phyloP scores from a whole-genome alignment of 2,888 invertebrate species.

The Lamellibrachia satsuma region DNA sequence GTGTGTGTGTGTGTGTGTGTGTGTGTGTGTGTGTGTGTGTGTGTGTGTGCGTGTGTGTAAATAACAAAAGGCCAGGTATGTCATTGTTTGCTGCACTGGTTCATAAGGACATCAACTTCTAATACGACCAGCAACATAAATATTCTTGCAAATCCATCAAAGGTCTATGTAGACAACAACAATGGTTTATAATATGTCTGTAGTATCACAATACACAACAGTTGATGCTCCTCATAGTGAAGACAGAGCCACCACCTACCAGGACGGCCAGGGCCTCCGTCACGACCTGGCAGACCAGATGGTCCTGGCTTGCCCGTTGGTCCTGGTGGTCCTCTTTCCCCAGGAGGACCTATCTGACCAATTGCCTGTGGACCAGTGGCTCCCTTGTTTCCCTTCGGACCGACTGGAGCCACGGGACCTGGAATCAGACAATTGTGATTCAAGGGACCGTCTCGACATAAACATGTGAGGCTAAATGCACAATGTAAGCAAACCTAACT shows the following conservation, averaged over 20 bases:
- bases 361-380: slow-evolving; percentile 23
- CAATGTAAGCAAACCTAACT: too few relatives aligned
- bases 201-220: too few relatives aligned
- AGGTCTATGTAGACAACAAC: too few relatives aligned
- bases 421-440: neutral
- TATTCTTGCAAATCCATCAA: too few relatives aligned
- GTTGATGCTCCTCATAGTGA: too few relatives aligned
- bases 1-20: slow-evolving; percentile 30
- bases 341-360: slow-evolving; percentile 28
- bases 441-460: too few relatives aligned
- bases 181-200: too few relatives aligned
- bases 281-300: slow-evolving; percentile 50
- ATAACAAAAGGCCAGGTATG: neutral
- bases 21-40: slow-evolving; percentile 30
- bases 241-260: slow-evolving; percentile 22
- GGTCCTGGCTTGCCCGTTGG: slow-evolving; percentile 64
- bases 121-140: too few relatives aligned
- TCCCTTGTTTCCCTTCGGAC: slow-evolving; percentile 49
- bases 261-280: slow-evolving; percentile 55
- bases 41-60: slow-evolving; percentile 29
- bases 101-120: neutral
- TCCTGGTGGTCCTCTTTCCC: slow-evolving; percentile 49
- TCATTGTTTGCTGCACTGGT: slow-evolving; percentile 32
- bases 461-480: too few relatives aligned
- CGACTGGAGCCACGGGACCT: slow-evolving; percentile 32